Percentiles rank a stretch among this genome's conserved stretches.
These are phyloP conservation scores for Mamestra brassicae DNA, from an alignment of 2,888 invertebrate species.

Conservation along the genomic window DNA sequence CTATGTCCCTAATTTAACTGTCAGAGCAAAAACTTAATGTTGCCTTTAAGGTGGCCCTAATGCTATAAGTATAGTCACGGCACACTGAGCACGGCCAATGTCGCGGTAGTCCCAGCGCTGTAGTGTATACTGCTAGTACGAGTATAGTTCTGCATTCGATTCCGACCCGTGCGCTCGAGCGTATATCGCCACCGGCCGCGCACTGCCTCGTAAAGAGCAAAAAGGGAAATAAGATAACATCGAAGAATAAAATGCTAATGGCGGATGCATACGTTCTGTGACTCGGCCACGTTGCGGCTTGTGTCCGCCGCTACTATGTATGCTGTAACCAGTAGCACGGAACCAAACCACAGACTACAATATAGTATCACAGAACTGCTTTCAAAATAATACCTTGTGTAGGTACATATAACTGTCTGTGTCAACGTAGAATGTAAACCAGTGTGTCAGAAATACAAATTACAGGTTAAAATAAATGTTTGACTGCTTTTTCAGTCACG, in stretches of 20 bases:
- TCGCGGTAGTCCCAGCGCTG: neutral
- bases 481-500: neutral
- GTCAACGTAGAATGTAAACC: neutral
- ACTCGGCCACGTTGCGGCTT: neutral
- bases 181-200: neutral
- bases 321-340: neutral
- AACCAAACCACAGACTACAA: no score
- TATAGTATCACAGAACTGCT: neutral
- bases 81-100: neutral
- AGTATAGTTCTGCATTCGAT: neutral
- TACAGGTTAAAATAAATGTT: no score
- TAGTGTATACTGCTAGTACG: no score
- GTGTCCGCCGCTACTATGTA: neutral
- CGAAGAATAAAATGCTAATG: slow-evolving; percentile 10
- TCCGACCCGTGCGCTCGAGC: neutral
- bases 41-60: neutral
- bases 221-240: slow-evolving; percentile 19
- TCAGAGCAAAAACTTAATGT: neutral
- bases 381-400: neutral
- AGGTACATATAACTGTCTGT: neutral
- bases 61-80: neutral
- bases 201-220: slow-evolving; percentile 1
- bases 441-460: neutral
- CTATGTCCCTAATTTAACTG: neutral
- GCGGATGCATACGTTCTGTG: neutral